Conservation (phyloP, 2,113 vertebrate genomes). For the Cynocephalus volans region DNA sequence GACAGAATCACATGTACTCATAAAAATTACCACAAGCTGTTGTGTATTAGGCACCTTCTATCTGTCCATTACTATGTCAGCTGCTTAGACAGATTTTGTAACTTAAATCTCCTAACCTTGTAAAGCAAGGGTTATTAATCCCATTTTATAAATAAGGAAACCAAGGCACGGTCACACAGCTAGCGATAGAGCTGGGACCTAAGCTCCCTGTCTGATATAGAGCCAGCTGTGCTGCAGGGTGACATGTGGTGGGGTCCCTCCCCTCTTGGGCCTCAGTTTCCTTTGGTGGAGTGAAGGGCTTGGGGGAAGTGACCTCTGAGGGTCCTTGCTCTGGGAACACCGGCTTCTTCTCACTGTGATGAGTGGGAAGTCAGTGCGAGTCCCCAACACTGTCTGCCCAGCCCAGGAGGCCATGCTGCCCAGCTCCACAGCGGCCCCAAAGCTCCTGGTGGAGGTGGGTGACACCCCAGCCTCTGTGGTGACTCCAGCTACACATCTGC, state of each 20-base stretch:
- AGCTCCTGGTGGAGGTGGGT: slow-evolving; percentile 78
- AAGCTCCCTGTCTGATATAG: not conserved
- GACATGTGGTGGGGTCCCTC: too few species aligned
- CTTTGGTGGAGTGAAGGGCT: not conserved
- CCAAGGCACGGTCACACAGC: not conserved
- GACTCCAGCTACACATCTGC: slow-evolving; percentile 94
- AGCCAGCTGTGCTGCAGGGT: not conserved
- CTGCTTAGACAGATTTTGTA: not conserved
- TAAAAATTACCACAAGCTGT: rapidly evolving
- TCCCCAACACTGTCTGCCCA: not conserved
- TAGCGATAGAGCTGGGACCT: not conserved
- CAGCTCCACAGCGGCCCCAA: slow-evolving; percentile 84
- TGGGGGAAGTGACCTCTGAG: not conserved
- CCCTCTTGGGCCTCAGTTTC: not conserved
- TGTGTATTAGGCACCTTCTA: rapidly evolving
- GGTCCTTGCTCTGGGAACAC: not conserved
- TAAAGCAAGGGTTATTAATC: not conserved
- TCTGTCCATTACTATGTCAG: not conserved
- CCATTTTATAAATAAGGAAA: not conserved
- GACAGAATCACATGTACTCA: not conserved
- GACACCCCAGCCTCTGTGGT: slow-evolving; percentile 87
- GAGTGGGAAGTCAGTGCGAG: not conserved
- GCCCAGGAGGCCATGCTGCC: slow-evolving; percentile 74
- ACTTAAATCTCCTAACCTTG: not conserved
- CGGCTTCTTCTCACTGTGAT: rapidly evolving